A percentile compares a stretch with the other conserved stretches of the same genome.
Evolutionary conservation across 2,113 vertebrate genomes (phyloP).

Genomic region (Eupsittula cactorum): DNA sequence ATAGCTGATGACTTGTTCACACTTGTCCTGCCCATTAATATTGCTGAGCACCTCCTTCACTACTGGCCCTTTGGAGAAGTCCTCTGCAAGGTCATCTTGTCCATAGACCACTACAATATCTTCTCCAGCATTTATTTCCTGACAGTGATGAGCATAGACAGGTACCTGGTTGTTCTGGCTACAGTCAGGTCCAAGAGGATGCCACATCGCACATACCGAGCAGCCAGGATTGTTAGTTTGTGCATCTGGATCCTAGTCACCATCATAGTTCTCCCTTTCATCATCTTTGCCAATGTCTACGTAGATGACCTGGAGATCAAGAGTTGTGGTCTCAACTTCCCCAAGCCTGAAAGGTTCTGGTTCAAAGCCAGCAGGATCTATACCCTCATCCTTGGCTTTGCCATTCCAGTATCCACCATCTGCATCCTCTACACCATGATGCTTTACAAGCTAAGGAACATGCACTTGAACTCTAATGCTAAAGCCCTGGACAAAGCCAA

Average conservation of each 20-base stretch:
- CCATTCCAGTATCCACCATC: conserved; percentile 87
- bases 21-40: conserved; percentile 86
- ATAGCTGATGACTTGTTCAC: conserved; percentile 88
- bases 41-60: conserved; percentile 86
- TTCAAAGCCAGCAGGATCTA: conserved; percentile 89
- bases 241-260: conserved; percentile 88
- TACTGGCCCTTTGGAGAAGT: conserved; percentile 90
- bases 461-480: conserved; percentile 84
- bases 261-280: conserved; percentile 85
- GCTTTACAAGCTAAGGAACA: conserved; percentile 84
- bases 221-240: conserved; percentile 83
- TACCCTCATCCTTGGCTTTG: conserved; percentile 86
- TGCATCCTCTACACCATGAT: conserved; percentile 87
- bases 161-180: conserved; percentile 86
- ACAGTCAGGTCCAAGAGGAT: conserved; percentile 82
- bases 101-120: conserved; percentile 90
- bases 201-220: conserved; percentile 84
- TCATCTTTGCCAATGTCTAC: conserved; percentile 84
- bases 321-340: conserved; percentile 89
- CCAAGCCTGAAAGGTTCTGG: conserved; percentile 85
- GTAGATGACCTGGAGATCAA: conserved; percentile 75
- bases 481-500: conserved; percentile 91
- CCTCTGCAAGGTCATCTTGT: conserved; percentile 89
- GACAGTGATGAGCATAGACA: conserved; percentile 90
- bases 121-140: conserved; percentile 93